Conservation (phyloP, 1,140 invertebrate species). For the Hyphantria cunea region DNA sequence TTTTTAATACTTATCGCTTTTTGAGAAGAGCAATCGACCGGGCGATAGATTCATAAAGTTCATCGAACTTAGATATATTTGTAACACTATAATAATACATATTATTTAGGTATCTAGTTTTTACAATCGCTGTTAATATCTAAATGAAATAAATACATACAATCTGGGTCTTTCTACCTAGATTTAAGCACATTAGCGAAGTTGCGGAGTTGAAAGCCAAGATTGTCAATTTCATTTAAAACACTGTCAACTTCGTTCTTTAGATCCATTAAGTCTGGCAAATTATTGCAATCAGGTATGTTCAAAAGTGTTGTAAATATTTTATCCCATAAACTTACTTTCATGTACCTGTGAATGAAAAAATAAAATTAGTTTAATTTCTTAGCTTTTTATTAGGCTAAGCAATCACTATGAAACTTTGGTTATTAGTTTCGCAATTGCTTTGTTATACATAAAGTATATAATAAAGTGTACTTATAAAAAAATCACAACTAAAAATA, state of each 20-base stretch:
- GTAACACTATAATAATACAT: constrained; percentile 52
- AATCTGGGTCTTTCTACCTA: constrained; percentile 68
- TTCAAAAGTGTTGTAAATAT: constrained; percentile 86
- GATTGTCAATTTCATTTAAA: constrained; percentile 77
- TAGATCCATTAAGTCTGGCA: constrained; percentile 85
- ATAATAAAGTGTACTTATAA: too few relatives aligned
- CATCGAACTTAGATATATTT: constrained; percentile 57
- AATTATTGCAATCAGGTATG: constrained; percentile 85
- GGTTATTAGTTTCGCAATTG: too few relatives aligned
- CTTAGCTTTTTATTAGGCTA: neutral
- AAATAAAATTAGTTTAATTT: constrained; percentile 9
- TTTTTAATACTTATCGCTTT: constrained; percentile 57
- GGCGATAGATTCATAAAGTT: constrained; percentile 47
- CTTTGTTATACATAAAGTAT: too few relatives aligned
- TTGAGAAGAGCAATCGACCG: constrained; percentile 37
- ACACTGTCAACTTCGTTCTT: constrained; percentile 84
- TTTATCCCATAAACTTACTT: constrained; percentile 84
- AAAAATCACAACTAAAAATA: too few relatives aligned
- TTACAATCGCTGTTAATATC: constrained; percentile 67
- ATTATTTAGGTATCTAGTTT: constrained; percentile 48
- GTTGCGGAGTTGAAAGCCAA: constrained; percentile 69
- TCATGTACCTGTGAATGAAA: constrained; percentile 83
- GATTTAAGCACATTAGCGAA: constrained; percentile 81
- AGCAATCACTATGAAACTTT: too few relatives aligned
- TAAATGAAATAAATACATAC: constrained; percentile 81